phyloP scores from a whole-genome alignment of 64 coral and sea anemone genomes.

The Platygyra sinensis region DNA sequence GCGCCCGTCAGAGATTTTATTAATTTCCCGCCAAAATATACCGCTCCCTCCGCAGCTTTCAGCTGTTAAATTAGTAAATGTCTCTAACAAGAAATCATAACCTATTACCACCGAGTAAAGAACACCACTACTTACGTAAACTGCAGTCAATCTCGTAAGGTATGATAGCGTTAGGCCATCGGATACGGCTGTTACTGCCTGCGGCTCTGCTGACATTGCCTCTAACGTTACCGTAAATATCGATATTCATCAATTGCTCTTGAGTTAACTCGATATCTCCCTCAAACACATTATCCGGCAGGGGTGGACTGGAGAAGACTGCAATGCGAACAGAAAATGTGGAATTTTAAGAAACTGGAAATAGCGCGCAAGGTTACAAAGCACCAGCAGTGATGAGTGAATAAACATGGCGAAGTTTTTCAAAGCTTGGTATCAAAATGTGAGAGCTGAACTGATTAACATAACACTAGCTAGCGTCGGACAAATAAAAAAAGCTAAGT shows the following conservation, averaged over 20 bases:
- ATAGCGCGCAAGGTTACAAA: too few species aligned
- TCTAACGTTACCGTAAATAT: slow-evolving; percentile 23
- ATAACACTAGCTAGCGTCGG: too few species aligned
- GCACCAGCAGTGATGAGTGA: too few species aligned
- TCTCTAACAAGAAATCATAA: too few species aligned
- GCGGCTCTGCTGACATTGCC: slow-evolving; percentile 19
- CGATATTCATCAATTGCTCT: slow-evolving; percentile 37
- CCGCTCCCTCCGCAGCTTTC: too few species aligned
- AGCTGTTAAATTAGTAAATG: too few species aligned
- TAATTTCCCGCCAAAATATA: too few species aligned
- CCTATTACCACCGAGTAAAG: neutral
- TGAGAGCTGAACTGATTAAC: too few species aligned
- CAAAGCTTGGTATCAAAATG: too few species aligned
- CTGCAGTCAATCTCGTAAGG: slow-evolving; percentile 69
- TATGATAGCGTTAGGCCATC: slow-evolving; percentile 60
- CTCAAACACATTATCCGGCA: slow-evolving; percentile 53
- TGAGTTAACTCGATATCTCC: slow-evolving; percentile 51
- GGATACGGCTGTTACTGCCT: slow-evolving; percentile 11
- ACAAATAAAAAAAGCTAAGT: too few species aligned
- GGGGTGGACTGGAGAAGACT: slow-evolving; percentile 59
- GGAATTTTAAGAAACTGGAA: neutral
- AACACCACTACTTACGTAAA: slow-evolving; percentile 42
- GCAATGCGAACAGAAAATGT: neutral
- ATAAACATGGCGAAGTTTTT: too few species aligned
- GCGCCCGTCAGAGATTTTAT: too few species aligned